Evolutionary conservation across 2,113 vertebrate genomes (phyloP), one percentile per base, ranked within the genome.

Genomic region (Vulpes ferrilata): DNA sequence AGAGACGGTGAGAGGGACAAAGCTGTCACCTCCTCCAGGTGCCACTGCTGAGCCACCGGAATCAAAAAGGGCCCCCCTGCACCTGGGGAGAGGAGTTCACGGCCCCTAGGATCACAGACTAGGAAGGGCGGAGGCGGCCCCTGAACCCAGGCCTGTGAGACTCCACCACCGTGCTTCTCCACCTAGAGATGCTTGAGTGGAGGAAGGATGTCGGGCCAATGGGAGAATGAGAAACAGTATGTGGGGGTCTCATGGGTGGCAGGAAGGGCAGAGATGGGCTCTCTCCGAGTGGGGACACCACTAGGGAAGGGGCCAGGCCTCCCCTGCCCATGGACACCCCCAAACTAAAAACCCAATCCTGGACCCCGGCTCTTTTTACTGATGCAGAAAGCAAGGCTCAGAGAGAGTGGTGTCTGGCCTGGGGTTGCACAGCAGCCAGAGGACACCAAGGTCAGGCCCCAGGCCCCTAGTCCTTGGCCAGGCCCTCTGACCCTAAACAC

Each of bases 371-470:
- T 83, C 62, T 38, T 59, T 4, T 35, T 7, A 67, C 53, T 57
- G 74, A 76, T n/a, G 25, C 64, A 85, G 90, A 76, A 84, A 76
- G 38, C 22, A 43, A 82, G n/a, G 30, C 69, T n/a, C 92, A 86
- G 88, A 64, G n/a, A 51, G 10, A 7, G 43, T n/a, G 65, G 43
- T 2, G 25, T n/a, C 32, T 43, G 60, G 30, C n/a, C 65, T 16
- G 17, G 38, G 48, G 57, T 7, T 1, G 3, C 35, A 11, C 86
- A 67, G 87, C 48, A 48, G 38, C 84, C 23, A 57, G 25, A 25
- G 17, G 16, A 53, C 6, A 32, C n/a, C 17, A 9, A 78, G 38
- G 64, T 27, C 16, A 67, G 13, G 32, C 2, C 38, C 25, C 67
- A 1, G 23, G 35, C 35, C 67, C 76, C 15, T 25, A 38, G 64